These are phyloP conservation scores for Enteromius argenteus DNA, from an alignment of 2,797 vertebrate genomes.

Conservation along the genomic window DNA sequence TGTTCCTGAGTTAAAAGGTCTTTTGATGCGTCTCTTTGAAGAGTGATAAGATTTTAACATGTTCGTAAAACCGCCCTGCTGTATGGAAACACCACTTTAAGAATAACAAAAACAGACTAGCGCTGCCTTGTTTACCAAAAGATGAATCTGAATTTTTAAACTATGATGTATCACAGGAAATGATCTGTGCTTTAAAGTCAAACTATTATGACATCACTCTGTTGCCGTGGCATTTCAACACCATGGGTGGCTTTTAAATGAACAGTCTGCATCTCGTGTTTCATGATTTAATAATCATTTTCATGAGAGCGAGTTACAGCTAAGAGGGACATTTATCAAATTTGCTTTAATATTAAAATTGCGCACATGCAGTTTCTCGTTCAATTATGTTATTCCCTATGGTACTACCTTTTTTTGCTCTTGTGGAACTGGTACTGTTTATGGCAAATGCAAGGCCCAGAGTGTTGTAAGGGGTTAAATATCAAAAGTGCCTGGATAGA, in stretches of 20 bases:
- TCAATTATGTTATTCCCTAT: neutral
- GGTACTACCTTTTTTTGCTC: neutral
- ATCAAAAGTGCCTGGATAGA: neutral
- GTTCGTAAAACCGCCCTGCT: neutral
- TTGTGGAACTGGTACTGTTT: neutral
- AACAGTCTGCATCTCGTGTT: constrained; percentile 14
- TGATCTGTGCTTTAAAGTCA: constrained; percentile 23
- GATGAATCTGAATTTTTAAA: neutral
- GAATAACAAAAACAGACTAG: neutral
- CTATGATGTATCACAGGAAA: neutral
- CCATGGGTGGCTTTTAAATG: constrained; percentile 24
- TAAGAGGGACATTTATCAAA: constrained; percentile 14
- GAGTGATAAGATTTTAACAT: neutral
- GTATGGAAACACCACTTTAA: neutral
- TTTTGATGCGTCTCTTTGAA: neutral
- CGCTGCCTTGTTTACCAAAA: neutral
- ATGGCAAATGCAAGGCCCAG: neutral
- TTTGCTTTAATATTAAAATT: constrained; percentile 33
- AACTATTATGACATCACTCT: constrained; percentile 2
- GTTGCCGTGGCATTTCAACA: constrained; percentile 1
- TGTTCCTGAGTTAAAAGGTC: constrained; percentile 24
- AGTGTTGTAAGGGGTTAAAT: constrained; percentile 3
- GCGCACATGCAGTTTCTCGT: neutral
- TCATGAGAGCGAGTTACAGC: neutral
- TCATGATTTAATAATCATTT: constrained; percentile 30